Conservation (phyloP, 2,113 vertebrate genomes). For the Gobius niger region DNA sequence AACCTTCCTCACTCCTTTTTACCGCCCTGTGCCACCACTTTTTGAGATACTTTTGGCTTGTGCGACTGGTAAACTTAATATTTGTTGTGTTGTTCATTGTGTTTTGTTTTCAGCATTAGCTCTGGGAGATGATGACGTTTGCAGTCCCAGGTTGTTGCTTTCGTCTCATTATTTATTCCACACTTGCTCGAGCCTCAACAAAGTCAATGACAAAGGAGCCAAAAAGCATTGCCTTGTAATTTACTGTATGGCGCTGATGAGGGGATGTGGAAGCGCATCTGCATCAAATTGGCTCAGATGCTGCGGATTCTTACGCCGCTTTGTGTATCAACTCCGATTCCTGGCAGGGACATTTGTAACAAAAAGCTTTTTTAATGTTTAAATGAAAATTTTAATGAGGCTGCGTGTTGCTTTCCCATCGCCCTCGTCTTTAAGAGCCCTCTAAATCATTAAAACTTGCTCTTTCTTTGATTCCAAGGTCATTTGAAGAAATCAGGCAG, state of each 20-base stretch:
- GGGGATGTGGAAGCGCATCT: conserved; percentile 46
- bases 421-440: conserved; percentile 66
- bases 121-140: not conserved
- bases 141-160: not conserved
- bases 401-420: conserved; percentile 63
- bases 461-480: conserved; percentile 77
- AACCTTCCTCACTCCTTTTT: not conserved
- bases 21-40: not conserved
- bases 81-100: not conserved
- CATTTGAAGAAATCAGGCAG: conserved; percentile 74
- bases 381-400: conserved; percentile 77
- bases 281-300: conserved; percentile 62
- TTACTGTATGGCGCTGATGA: conserved; percentile 49
- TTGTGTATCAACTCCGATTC: conserved; percentile 65
- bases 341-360: conserved; percentile 69
- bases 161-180: conserved; percentile 48
- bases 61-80: not conserved
- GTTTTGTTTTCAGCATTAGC: not conserved
- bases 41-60: not conserved
- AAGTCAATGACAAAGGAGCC: conserved; percentile 52
- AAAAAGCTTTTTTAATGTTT: conserved; percentile 76
- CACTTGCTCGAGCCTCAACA: conserved; percentile 18
- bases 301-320: conserved; percentile 39
- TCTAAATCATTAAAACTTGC: conserved; percentile 77
- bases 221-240: conserved; percentile 59